These are phyloP conservation scores for Biston betularia DNA, from an alignment of 2,888 invertebrate species.

Conservation along the genomic window DNA sequence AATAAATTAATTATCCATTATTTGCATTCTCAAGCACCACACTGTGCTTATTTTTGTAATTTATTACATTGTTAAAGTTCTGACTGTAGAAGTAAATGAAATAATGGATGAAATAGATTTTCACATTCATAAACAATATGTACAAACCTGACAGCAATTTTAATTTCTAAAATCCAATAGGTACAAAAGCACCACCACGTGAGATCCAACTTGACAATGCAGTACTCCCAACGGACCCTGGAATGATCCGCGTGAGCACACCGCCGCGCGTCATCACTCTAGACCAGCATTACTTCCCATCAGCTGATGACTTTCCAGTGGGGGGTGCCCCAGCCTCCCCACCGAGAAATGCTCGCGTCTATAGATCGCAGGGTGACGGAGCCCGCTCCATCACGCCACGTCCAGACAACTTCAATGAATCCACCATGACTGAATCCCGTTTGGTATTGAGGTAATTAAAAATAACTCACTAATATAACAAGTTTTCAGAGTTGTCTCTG, in stretches of 20 bases:
- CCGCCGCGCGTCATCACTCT: constrained; percentile 96
- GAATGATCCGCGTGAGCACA: constrained; percentile 93
- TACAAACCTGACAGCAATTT: neutral
- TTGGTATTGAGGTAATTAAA: constrained; percentile 72
- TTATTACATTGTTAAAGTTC: neutral
- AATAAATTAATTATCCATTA: too few relatives aligned
- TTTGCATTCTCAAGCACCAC: neutral
- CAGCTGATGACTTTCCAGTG: constrained; percentile 55
- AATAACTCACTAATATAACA: too few relatives aligned
- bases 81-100: neutral
- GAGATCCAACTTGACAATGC: constrained; percentile 95
- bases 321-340: constrained; percentile 67
- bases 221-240: constrained; percentile 89
- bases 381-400: constrained; percentile 71
- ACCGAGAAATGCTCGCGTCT: constrained; percentile 66
- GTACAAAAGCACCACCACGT: constrained; percentile 93
- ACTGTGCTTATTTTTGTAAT: neutral
- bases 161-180: constrained; percentile 69
- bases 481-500: too few relatives aligned
- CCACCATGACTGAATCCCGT: constrained; percentile 80
- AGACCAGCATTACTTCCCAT: constrained; percentile 93
- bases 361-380: constrained; percentile 75
- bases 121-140: neutral
- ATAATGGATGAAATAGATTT: neutral
- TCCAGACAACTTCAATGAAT: constrained; percentile 76